phyloP scores from a whole-genome alignment of 2,888 invertebrate genomes.

The Portevinia maculata region DNA sequence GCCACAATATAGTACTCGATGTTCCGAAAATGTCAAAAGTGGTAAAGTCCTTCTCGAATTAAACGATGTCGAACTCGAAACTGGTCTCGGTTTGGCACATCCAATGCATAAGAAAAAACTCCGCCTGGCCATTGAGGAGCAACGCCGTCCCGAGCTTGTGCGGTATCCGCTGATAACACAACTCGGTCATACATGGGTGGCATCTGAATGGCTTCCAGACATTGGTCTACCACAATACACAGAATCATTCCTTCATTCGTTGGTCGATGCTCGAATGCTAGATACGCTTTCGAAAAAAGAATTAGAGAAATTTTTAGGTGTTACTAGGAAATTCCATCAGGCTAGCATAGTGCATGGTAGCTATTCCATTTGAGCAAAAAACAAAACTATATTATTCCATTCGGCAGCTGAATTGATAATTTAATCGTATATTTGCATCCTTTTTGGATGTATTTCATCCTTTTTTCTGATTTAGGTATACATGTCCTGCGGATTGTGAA shows the following conservation, averaged over 20 bases:
- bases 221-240: conserved; percentile 95
- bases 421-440: background rate
- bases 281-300: conserved; percentile 97
- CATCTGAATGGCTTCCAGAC: conserved; percentile 96
- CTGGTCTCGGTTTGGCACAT: conserved; percentile 94
- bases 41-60: conserved; percentile 97
- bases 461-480: conserved; percentile 83
- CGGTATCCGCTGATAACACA: conserved; percentile 94
- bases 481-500: conserved; percentile 95
- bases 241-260: conserved; percentile 92
- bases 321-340: conserved; percentile 96
- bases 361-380: conserved; percentile 11
- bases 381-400: conserved; percentile 9
- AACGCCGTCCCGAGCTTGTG: conserved; percentile 92
- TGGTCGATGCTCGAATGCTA: conserved; percentile 96
- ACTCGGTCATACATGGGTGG: conserved; percentile 96
- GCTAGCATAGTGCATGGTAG: conserved; percentile 95
- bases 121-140: conserved; percentile 95
- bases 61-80: conserved; percentile 95
- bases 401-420: conserved; percentile 1
- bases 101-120: conserved; percentile 97
- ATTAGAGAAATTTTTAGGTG: conserved; percentile 95
- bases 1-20: conserved; percentile 95
- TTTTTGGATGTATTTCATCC: background rate
- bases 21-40: conserved; percentile 97